Evolutionary conservation across 2,888 invertebrate genomes (phyloP).

Genomic region (Acleris cristana): DNA sequence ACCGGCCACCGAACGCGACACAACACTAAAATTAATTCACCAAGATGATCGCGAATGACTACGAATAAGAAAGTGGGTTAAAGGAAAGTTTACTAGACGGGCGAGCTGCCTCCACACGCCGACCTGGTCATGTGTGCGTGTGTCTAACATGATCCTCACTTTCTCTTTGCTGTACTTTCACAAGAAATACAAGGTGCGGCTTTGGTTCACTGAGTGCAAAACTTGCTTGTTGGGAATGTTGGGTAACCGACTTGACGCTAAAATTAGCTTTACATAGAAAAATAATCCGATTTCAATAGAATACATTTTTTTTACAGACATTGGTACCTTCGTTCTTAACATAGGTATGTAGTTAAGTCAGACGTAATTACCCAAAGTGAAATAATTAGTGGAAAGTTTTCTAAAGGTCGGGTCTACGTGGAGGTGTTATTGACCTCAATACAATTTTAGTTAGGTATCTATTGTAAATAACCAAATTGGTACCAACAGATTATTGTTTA

Average conservation of each 20-base stretch:
- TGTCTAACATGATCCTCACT: slow-evolving; percentile 75
- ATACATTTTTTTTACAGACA: background rate
- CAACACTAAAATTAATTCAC: slow-evolving; percentile 71
- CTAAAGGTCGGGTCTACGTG: slow-evolving; percentile 27
- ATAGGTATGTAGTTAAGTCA: background rate
- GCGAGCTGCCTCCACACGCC: slow-evolving; percentile 69
- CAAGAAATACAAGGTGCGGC: slow-evolving; percentile 72
- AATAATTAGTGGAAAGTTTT: slow-evolving; percentile 25
- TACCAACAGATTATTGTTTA: too few species aligned
- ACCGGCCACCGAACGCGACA: slow-evolving; percentile 69
- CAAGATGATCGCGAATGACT: slow-evolving; percentile 66
- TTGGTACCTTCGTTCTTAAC: too few species aligned
- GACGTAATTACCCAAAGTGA: background rate
- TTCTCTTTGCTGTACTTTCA: slow-evolving; percentile 82
- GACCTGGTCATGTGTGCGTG: slow-evolving; percentile 58
- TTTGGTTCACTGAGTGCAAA: slow-evolving; percentile 71
- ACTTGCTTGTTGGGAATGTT: slow-evolving; percentile 58
- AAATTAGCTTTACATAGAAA: slow-evolving; percentile 22
- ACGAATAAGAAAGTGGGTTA: slow-evolving; percentile 81
- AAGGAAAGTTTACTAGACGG: slow-evolving; percentile 80
- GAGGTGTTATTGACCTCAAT: slow-evolving; percentile 54
- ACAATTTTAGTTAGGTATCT: slow-evolving; percentile 7
- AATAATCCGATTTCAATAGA: background rate
- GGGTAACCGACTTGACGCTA: slow-evolving; percentile 47
- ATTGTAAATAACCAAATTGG: background rate